Base-by-base conservation (phyloP, 1,140 invertebrate species). In the Riptortus pedestris region DNA sequence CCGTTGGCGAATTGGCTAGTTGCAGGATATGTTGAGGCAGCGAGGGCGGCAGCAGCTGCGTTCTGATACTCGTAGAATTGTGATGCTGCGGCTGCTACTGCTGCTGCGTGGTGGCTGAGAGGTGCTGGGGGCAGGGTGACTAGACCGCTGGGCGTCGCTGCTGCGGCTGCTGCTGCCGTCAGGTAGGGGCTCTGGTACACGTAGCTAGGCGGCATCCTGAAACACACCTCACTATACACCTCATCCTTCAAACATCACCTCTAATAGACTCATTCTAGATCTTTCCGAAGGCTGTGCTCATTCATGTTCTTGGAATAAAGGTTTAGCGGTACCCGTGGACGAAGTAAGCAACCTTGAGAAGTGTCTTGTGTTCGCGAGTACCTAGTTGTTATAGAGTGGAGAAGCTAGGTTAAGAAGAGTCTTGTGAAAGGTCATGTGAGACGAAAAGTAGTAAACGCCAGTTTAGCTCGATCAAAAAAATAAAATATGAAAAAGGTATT, bases 41-140 rank as follows among this genome's bases (percentile, higher is more conserved):
- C 71, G 5, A 68, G 65, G 12, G 70, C 69, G 2, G 70, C 70
- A 3, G 71, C 71, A 5, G 68, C 70, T 1, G 74, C 73, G 47
- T 74, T 73, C 65, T 73, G 73, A 55, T 76, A 75, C 55, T 75
- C 73, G 70, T 76, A 76, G 66, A 73, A 75, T 65, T 73, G 72
- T 1, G 71, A 72, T 11, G 71, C 69, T 45, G 70, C 69, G 0
- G 70, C 71, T 2, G 69, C 65, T 31, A 62, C 65, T 26, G 63
- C 65, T 18, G 68, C 71, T 7, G 71, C 69, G 57, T 74, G 73
- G 57, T 74, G 73, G 26, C 51, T 59, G 9, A 67, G 52, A 27
- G 62, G 70, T 69, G 62, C 70, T 7, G 73, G 72, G 5, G 74
- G 73, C 59, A 72, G 68, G n/a, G 72, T 70, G 52, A 73, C 72